Evolutionary conservation across 2,797 vertebrate genomes (phyloP), one percentile per base, ranked within the genome.

Genomic region (Selene dorsalis): DNA sequence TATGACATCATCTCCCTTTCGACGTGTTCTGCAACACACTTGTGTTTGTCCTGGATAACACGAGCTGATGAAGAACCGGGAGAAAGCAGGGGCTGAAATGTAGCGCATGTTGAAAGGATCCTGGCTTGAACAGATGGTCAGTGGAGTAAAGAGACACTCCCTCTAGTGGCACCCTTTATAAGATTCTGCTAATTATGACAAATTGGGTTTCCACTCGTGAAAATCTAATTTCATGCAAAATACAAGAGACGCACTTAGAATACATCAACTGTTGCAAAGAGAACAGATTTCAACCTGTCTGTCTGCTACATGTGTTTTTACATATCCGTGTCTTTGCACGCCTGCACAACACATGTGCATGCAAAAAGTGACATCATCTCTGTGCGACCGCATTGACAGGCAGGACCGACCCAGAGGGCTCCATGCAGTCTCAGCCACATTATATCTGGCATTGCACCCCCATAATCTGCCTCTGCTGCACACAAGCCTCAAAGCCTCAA

Each of bases 401-500:
- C 83, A 83, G 82, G 73, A 65, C 76, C 83, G 85, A 87, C 77
- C 82, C 45, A 12, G 62, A 89, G 92, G 93, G 91, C 92, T 94
- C 92, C 92, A 68, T 71, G 64, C 72, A 88, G 93, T 94, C 93
- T 94, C 87, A 82, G 86, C 93, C 93, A 90, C 93, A 93, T 88
- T 91, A 82, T 84, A 88, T 93, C 92, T 93, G 91, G 92, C 93
- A 91, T 84, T 81, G 86, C 89, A 93, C 86, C 93, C 91, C 92
- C 92, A 91, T 94, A 94, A 94, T 94, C 92, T 93, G 84, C 60
- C 73, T 88, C 74, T 80, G 77, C 88, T 88, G 84, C 61, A 73
- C 73, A 28, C 73, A 85, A 88, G 88, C 89, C 90, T 93, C 92
- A 92, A 93, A 92, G 88, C 90, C 91, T 93, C 86, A 93, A 92